Evolutionary conservation across 2,888 invertebrate genomes (phyloP).

Genomic region (Tridacna gigas): DNA sequence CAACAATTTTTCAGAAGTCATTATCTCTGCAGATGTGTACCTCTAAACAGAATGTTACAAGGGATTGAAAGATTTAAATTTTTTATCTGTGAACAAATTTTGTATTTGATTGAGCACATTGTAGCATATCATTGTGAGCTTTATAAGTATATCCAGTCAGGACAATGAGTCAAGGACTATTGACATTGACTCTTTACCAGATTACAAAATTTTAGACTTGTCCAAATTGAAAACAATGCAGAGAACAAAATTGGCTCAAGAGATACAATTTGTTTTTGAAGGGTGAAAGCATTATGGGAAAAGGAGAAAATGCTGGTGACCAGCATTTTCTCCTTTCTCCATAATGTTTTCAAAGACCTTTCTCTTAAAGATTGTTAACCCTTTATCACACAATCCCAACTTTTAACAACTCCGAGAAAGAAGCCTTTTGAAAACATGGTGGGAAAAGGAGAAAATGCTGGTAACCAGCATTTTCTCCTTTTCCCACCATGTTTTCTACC

Average conservation of each 20-base stretch:
- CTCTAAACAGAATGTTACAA: neutral
- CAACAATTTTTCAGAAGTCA: too few species aligned
- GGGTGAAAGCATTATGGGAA: neutral
- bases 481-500: too few species aligned
- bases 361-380: too few species aligned
- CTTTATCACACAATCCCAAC: too few species aligned
- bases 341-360: neutral
- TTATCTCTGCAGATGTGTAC: neutral
- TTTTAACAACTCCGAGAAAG: too few species aligned
- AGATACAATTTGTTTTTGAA: too few species aligned
- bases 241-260: too few species aligned
- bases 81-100: neutral
- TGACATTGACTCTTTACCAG: neutral
- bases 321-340: conserved; percentile 9
- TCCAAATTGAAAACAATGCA: too few species aligned
- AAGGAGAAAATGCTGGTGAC: conserved; percentile 1
- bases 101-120: conserved; percentile 1
- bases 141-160: neutral
- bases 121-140: neutral
- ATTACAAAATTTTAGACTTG: too few species aligned
- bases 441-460: too few species aligned
- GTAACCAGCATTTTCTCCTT: too few species aligned
- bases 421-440: too few species aligned
- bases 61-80: neutral
- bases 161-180: neutral